A percentile compares a stretch with the other conserved stretches of the same genome.
These are phyloP conservation scores for Upupa epops DNA, from an alignment of 2,113 vertebrate genomes.

Conservation along the genomic window DNA sequence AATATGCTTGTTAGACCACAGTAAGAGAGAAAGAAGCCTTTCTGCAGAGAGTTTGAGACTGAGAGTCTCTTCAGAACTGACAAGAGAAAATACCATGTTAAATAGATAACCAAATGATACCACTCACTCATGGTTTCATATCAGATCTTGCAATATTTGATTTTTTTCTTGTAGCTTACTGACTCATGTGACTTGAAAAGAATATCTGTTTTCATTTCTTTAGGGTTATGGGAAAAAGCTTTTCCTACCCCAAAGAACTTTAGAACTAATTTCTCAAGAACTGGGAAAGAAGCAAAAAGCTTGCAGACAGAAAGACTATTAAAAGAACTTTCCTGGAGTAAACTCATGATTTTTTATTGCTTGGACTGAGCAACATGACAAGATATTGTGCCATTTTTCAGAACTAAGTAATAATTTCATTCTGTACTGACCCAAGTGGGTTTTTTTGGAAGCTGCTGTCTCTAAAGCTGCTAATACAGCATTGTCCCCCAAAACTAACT, in stretches of 20 bases:
- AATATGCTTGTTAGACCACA: not conserved
- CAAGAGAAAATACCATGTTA: not conserved
- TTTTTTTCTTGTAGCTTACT: not conserved
- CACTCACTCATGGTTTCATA: not conserved
- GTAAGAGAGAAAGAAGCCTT: not conserved
- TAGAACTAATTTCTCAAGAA: slow-evolving; percentile 8
- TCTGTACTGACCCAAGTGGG: not conserved
- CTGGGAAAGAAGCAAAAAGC: not conserved
- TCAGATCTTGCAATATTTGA: not conserved
- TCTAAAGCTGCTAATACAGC: not conserved
- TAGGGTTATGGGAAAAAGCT: slow-evolving; percentile 19
- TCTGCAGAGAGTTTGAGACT: not conserved
- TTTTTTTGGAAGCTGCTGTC: not conserved
- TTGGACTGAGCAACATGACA: not conserved
- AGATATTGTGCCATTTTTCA: slow-evolving; percentile 10
- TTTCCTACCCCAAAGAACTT: slow-evolving; percentile 1
- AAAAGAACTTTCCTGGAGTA: slow-evolving; percentile 1
- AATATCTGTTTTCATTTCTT: slow-evolving; percentile 23
- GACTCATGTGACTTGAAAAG: slow-evolving; percentile 1
- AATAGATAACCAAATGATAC: not conserved
- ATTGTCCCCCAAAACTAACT: not conserved
- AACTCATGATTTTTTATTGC: slow-evolving; percentile 31
- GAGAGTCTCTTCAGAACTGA: not conserved
- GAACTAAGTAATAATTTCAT: not conserved
- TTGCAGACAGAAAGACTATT: slow-evolving; percentile 25